Percentiles rank a stretch among this genome's conserved stretches.
Evolutionary conservation across 1,140 invertebrate species (phyloP).

Genomic region (Ectropis grisescens): DNA sequence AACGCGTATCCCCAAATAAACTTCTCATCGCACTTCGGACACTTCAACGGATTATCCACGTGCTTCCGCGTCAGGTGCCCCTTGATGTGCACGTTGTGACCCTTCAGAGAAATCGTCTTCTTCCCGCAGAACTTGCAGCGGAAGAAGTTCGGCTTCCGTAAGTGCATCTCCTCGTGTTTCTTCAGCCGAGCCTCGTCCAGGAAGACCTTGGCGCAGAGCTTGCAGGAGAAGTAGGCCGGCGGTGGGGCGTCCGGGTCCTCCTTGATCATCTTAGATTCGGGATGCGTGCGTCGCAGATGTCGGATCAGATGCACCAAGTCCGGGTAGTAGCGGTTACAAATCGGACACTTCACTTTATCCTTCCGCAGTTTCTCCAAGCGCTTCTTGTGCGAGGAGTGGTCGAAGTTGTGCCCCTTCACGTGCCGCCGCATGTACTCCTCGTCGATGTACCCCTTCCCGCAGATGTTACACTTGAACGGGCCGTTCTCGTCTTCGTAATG

Average conservation of each 20-base stretch:
- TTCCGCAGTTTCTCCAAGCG: conserved; percentile 46
- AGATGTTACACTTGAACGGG: conserved; percentile 53
- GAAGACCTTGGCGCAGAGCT: conserved; percentile 61
- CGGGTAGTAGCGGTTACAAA: conserved; percentile 51
- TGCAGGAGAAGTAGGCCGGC: conserved; percentile 42
- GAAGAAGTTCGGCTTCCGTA: conserved; percentile 53
- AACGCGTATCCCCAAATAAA: conserved; percentile 52
- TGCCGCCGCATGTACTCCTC: conserved; percentile 46
- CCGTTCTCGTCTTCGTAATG: conserved; percentile 56
- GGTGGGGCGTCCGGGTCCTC: conserved; percentile 55
- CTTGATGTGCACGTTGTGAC: conserved; percentile 55
- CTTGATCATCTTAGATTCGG: conserved; percentile 66
- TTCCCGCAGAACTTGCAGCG: conserved; percentile 65
- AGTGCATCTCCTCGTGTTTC: conserved; percentile 47
- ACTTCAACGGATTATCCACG: conserved; percentile 49
- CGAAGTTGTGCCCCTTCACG: conserved; percentile 59
- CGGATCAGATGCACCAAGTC: conserved; percentile 50
- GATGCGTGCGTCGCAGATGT: conserved; percentile 52
- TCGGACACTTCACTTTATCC: conserved; percentile 59
- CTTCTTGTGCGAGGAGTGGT: conserved; percentile 48
- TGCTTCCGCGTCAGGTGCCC: conserved; percentile 48
- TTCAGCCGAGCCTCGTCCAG: conserved; percentile 42
- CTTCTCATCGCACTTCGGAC: conserved; percentile 45
- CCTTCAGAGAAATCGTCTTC: conserved; percentile 51
- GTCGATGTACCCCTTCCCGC: conserved; percentile 49